These are phyloP conservation scores for Orgyia antiqua DNA, from an alignment of 2,888 invertebrate species.

Conservation along the genomic window DNA sequence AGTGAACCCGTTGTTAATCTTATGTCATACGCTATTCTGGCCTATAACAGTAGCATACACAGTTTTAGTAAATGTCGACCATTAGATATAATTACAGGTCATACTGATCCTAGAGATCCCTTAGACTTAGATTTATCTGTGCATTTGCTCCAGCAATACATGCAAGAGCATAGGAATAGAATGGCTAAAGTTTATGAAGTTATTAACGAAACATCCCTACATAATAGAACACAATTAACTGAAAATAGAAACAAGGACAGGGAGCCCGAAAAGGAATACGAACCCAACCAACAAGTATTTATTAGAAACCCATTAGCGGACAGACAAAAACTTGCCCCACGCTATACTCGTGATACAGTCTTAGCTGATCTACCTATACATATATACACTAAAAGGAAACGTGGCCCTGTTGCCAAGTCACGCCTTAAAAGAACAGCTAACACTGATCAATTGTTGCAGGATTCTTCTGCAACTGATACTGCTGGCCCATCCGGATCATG, in stretches of 20 bases:
- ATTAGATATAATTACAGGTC: conserved; percentile 23
- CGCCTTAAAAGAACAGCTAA: conserved; percentile 20
- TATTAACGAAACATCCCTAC: conserved; percentile 8
- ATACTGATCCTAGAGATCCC: conserved; percentile 19
- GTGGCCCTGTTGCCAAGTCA: conserved; percentile 18
- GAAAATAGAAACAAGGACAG: conserved; percentile 14
- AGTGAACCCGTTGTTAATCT: conserved; percentile 8
- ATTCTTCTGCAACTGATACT: neutral
- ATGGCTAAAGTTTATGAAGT: conserved; percentile 10
- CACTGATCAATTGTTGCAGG: conserved; percentile 1
- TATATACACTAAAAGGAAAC: conserved; percentile 23
- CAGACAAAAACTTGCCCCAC: conserved; percentile 23
- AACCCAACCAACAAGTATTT: conserved; percentile 16
- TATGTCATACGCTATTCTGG: conserved; percentile 16
- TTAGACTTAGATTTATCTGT: conserved; percentile 12
- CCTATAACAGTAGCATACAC: conserved; percentile 22
- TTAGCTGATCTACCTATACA: conserved; percentile 24
- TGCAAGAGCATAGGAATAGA: conserved; percentile 8
- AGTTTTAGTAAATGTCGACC: conserved; percentile 10
- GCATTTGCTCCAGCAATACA: conserved; percentile 16
- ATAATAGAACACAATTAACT: conserved; percentile 4
- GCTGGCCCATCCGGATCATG: conserved; percentile 2
- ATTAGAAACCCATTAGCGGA: conserved; percentile 16
- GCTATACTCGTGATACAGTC: conserved; percentile 21
- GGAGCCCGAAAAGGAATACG: conserved; percentile 15